Percentiles rank a stretch among this genome's conserved stretches.
Conservation (phyloP, 2,113 vertebrate species). For the Larimichthys crocea region DNA sequence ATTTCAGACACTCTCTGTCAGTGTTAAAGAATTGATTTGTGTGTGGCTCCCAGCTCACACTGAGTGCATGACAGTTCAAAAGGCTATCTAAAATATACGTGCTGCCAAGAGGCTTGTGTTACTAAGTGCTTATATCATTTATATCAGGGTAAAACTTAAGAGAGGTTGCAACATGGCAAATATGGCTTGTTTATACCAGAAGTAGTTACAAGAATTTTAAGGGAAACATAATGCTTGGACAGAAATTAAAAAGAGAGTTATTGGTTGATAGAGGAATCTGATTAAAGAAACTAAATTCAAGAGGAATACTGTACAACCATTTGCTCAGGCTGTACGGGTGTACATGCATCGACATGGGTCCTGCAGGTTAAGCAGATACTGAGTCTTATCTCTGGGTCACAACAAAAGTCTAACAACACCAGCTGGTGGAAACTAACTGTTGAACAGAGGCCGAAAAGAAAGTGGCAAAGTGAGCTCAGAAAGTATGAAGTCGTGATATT, state of each 20-base stretch:
- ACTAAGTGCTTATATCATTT: constrained; percentile 62
- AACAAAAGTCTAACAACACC: no score
- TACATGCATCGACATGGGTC: no score
- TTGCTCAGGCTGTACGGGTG: no score
- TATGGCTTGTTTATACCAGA: neutral
- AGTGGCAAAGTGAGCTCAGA: no score
- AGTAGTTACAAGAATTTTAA: neutral
- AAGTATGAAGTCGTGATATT: no score
- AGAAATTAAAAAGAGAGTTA: neutral
- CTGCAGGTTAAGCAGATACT: no score
- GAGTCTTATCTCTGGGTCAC: no score
- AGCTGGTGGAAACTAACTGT: no score
- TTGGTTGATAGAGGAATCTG: neutral
- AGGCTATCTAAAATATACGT: constrained; percentile 66
- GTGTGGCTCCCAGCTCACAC: constrained; percentile 57
- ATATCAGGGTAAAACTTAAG: constrained; percentile 27
- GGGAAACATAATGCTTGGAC: neutral
- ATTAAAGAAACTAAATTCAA: neutral
- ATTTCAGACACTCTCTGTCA: constrained; percentile 63
- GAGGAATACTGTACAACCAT: no score
- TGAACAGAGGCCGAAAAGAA: no score
- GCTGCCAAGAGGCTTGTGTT: constrained; percentile 48
- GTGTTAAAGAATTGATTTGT: constrained; percentile 71
- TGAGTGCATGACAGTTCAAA: constrained; percentile 68
- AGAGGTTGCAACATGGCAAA: constrained; percentile 23